phyloP scores from a whole-genome alignment of 2,113 vertebrate genomes.

The Ascaphus truei region DNA sequence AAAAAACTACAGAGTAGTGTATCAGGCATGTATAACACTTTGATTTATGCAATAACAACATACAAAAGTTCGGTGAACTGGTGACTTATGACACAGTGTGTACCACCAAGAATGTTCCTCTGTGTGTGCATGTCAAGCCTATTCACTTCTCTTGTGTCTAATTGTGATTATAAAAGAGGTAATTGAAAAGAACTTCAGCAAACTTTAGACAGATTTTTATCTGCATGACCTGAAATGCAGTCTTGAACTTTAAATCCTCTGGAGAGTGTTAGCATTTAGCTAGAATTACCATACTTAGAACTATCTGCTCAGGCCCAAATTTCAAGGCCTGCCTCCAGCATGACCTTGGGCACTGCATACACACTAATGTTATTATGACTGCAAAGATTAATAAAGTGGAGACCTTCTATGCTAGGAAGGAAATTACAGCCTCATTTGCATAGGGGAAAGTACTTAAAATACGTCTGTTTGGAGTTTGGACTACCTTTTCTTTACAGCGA shows the following conservation, averaged over 20 bases:
- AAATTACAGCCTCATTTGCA: too few relatives aligned
- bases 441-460: too few relatives aligned
- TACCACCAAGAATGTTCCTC: constrained; percentile 28
- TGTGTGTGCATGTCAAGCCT: constrained; percentile 33
- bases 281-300: constrained; percentile 9
- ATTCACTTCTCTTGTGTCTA: constrained; percentile 31
- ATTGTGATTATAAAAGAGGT: constrained; percentile 33
- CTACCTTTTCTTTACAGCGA: too few relatives aligned
- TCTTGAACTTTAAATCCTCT: constrained; percentile 35
- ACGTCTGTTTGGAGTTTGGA: too few relatives aligned
- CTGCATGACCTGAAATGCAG: constrained; percentile 38
- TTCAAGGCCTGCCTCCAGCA: neutral
- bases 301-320: neutral
- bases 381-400: too few relatives aligned
- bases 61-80: constrained; percentile 22
- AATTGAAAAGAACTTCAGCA: constrained; percentile 34
- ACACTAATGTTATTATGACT: neutral
- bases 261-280: constrained; percentile 28
- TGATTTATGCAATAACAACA: constrained; percentile 30
- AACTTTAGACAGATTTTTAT: constrained; percentile 37
- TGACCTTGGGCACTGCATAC: constrained; percentile 10
- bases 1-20: neutral
- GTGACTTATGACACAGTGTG: constrained; percentile 26
- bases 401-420: too few relatives aligned
- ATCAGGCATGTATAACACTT: neutral